Conservation (phyloP, 2,113 vertebrate genomes). For the Pitta sordida region DNA sequence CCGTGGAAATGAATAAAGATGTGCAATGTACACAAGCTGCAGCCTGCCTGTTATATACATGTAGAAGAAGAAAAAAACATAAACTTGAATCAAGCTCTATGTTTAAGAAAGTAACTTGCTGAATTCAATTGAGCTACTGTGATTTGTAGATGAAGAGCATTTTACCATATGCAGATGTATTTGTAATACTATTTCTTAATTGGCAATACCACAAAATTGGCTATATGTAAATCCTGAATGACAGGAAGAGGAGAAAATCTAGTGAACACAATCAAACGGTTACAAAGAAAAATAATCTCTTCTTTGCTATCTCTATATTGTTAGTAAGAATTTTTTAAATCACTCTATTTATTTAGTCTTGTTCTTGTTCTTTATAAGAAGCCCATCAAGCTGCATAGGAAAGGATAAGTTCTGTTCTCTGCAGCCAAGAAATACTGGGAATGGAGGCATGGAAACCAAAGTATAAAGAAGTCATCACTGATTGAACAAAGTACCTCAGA, state of each 20-base stretch:
- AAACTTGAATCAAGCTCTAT: not conserved
- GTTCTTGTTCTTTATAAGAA: not conserved
- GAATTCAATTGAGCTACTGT: not conserved
- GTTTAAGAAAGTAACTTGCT: not conserved
- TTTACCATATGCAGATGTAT: not conserved
- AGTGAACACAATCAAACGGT: not conserved
- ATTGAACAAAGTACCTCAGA: not conserved
- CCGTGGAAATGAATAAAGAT: not conserved
- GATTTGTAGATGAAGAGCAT: not conserved
- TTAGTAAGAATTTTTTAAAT: not conserved
- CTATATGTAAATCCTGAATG: not conserved
- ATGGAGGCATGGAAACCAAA: accelerated
- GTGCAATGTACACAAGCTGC: not conserved
- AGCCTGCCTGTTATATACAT: not conserved
- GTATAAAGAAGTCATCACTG: not conserved
- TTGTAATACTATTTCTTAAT: not conserved
- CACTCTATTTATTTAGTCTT: not conserved
- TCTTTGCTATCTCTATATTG: not conserved
- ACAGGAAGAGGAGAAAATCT: not conserved
- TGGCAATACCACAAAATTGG: not conserved
- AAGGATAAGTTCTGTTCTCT: not conserved
- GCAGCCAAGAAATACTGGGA: not conserved
- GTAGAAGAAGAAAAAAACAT: not conserved
- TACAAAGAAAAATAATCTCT: not conserved
- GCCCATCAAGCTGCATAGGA: not conserved